Percentiles rank a stretch among this genome's conserved stretches.
Evolutionary conservation across 2,888 invertebrate species (phyloP).

Genomic region (Leptinotarsa tumamoca): DNA sequence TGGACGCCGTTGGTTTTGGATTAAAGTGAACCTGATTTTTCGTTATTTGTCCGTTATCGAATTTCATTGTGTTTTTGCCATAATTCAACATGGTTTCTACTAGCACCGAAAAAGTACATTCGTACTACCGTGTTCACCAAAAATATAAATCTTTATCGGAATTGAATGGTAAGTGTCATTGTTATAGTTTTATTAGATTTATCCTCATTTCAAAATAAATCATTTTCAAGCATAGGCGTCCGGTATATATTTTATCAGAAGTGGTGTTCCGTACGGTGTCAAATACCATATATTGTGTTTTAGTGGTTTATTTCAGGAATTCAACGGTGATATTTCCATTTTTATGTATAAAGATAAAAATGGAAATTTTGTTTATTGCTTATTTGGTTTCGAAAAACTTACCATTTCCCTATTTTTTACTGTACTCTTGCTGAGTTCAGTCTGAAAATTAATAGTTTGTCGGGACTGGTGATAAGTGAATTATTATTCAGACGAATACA

Average conservation of each 20-base stretch:
- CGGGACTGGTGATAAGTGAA: too few relatives aligned
- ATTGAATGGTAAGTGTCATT: constrained; percentile 5
- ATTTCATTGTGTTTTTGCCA: neutral
- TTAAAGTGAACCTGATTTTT: neutral
- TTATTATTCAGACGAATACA: too few relatives aligned
- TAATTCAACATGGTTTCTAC: neutral
- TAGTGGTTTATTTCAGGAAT: too few relatives aligned
- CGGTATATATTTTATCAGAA: neutral
- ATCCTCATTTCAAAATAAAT: neutral
- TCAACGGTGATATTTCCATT: too few relatives aligned
- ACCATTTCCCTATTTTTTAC: too few relatives aligned
- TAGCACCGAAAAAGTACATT: constrained; percentile 12
- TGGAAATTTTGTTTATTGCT: too few relatives aligned
- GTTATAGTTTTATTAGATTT: neutral
- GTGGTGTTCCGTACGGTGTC: too few relatives aligned
- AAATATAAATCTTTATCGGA: constrained; percentile 16
- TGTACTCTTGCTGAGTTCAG: too few relatives aligned
- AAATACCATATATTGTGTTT: too few relatives aligned
- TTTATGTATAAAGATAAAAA: too few relatives aligned
- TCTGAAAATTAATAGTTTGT: too few relatives aligned
- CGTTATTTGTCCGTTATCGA: neutral
- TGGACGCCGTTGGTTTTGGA: neutral
- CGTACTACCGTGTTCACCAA: constrained; percentile 7
- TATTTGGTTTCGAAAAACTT: too few relatives aligned
- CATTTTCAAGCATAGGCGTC: neutral